A percentile compares a stretch with the other conserved stretches of the same genome.
These are phyloP conservation scores for Chloroclysta siterata DNA, from an alignment of 2,888 invertebrate genomes.

Conservation along the genomic window DNA sequence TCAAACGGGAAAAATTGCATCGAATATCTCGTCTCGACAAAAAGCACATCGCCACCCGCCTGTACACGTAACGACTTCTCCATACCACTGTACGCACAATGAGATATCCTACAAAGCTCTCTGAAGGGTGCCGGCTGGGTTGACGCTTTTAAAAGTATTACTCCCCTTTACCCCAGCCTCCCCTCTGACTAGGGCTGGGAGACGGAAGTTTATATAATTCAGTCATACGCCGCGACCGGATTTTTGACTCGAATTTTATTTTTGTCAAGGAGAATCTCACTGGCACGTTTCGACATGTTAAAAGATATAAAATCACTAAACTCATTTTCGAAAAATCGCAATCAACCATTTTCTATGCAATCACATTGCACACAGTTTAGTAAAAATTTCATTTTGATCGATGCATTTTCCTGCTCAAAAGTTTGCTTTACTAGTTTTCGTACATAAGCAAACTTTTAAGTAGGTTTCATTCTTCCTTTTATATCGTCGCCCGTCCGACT, in stretches of 20 bases:
- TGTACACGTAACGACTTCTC: conserved; percentile 54
- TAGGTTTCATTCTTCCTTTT: too few relatives aligned
- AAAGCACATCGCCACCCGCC: conserved; percentile 45
- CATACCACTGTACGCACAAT: conserved; percentile 66
- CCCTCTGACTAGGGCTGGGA: conserved; percentile 30
- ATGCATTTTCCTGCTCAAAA: too few relatives aligned
- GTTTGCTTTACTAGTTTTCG: too few relatives aligned
- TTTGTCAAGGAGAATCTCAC: not conserved
- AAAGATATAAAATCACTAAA: too few relatives aligned
- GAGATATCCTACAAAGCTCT: conserved; percentile 67
- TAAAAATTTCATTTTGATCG: too few relatives aligned
- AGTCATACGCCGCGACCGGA: conserved; percentile 2
- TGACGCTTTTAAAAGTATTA: conserved; percentile 83
- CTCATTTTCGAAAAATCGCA: too few relatives aligned
- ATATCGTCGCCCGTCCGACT: not conserved
- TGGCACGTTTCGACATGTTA: too few relatives aligned
- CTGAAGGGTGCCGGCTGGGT: conserved; percentile 62
- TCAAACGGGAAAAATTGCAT: conserved; percentile 20
- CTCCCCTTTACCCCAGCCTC: conserved; percentile 53
- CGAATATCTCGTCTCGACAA: conserved; percentile 41
- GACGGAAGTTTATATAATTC: conserved; percentile 9
- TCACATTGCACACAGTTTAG: too few relatives aligned
- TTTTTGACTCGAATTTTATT: conserved; percentile 1
- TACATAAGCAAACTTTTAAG: too few relatives aligned
- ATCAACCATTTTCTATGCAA: too few relatives aligned